Evolutionary conservation across 2,888 invertebrate genomes (phyloP).

Genomic region (Epinotia nisella): DNA sequence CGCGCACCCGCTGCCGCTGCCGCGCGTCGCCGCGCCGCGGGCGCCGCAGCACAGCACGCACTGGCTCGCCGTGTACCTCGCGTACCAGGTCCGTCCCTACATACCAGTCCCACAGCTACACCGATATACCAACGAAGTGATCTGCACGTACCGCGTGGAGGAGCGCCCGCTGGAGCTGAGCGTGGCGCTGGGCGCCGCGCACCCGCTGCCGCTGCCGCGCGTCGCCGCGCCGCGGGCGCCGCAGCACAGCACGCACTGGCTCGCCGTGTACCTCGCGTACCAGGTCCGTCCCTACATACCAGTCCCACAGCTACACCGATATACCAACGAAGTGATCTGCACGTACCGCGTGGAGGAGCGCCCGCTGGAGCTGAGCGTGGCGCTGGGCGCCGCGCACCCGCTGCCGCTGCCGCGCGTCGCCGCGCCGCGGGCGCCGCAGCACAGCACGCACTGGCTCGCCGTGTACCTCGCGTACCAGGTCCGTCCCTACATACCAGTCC

Average conservation of each 20-base stretch:
- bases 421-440: constrained; percentile 50
- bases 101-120: too few species aligned
- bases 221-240: constrained; percentile 49
- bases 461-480: constrained; percentile 95
- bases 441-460: constrained; percentile 83
- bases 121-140: constrained; percentile 87
- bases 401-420: constrained; percentile 76
- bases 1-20: constrained; percentile 91
- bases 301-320: too few species aligned
- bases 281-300: constrained; percentile 84
- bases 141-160: constrained; percentile 92
- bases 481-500: too few species aligned
- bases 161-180: constrained; percentile 92
- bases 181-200: constrained; percentile 91
- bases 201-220: constrained; percentile 88
- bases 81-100: constrained; percentile 88
- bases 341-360: constrained; percentile 93
- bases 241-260: constrained; percentile 63
- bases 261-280: constrained; percentile 93
- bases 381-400: constrained; percentile 93
- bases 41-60: constrained; percentile 57
- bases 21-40: constrained; percentile 50
- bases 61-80: constrained; percentile 91
- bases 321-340: constrained; percentile 91
- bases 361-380: constrained; percentile 90